These are phyloP conservation scores for Alethe diademata DNA, from an alignment of 2,113 vertebrate species.

Conservation along the genomic window DNA sequence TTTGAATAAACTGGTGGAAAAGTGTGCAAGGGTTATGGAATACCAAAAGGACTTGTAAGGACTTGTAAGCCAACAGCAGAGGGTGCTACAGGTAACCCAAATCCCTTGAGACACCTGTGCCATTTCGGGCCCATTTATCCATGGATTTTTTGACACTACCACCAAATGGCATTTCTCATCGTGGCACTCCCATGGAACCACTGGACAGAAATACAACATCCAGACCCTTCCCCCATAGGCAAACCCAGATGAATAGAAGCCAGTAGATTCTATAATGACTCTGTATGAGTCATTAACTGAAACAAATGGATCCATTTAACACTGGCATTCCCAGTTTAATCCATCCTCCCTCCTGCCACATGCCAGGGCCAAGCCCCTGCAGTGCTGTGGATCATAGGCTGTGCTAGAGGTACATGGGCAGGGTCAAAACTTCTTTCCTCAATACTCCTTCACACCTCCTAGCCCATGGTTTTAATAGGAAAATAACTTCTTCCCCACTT, in stretches of 20 bases:
- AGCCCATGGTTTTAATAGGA: not conserved
- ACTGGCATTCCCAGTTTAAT: not conserved
- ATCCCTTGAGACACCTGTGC: not conserved
- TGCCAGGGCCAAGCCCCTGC: not conserved
- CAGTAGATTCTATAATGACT: not conserved
- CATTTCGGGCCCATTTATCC: not conserved
- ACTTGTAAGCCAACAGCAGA: not conserved
- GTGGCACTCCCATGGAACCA: not conserved
- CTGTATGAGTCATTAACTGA: not conserved
- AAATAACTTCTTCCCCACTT: not conserved
- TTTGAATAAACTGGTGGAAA: not conserved
- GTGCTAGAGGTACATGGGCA: fast-evolving
- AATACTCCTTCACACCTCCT: not conserved
- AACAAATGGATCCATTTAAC: not conserved
- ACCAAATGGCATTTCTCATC: not conserved
- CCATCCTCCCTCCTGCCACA: fast-evolving
- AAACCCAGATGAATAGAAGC: not conserved
- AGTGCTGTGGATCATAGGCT: not conserved
- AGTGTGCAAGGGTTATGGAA: not conserved
- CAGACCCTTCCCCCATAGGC: not conserved
- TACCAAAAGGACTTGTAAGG: not conserved
- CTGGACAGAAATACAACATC: not conserved
- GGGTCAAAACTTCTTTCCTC: not conserved
- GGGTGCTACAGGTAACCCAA: not conserved
- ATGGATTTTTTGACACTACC: not conserved